These are phyloP conservation scores for Ornithoptera priamus DNA, from an alignment of 2,888 invertebrate species.

Conservation along the genomic window DNA sequence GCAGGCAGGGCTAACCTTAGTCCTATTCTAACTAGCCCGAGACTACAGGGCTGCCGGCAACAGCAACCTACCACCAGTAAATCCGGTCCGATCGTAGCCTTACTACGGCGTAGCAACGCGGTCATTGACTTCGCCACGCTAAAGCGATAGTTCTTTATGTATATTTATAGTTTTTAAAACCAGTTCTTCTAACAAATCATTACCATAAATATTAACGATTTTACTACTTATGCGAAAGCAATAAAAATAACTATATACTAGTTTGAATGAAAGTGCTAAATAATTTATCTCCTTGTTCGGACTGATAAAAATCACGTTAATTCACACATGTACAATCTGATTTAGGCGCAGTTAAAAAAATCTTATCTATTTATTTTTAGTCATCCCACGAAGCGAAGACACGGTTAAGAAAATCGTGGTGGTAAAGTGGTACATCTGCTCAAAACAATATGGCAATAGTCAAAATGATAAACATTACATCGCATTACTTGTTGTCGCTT, in stretches of 20 bases:
- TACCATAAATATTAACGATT: not conserved
- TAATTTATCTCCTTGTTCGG: not conserved
- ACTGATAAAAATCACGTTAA: not conserved
- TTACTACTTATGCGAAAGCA: not conserved
- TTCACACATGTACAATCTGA: not conserved
- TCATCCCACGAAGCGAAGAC: too few relatives aligned
- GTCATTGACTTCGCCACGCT: not conserved
- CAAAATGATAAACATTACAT: too few relatives aligned
- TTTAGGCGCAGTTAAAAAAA: not conserved
- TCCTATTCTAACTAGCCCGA: too few relatives aligned
- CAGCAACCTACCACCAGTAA: too few relatives aligned
- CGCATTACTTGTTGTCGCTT: too few relatives aligned
- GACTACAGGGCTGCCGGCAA: too few relatives aligned
- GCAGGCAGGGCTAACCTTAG: too few relatives aligned
- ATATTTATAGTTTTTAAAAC: not conserved
- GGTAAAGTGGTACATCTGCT: too few relatives aligned
- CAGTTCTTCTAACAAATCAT: not conserved
- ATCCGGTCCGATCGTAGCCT: not conserved
- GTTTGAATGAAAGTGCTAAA: not conserved
- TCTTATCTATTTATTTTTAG: too few relatives aligned
- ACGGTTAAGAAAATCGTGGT: too few relatives aligned
- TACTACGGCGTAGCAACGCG: not conserved
- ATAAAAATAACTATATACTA: not conserved
- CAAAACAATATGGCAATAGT: too few relatives aligned
- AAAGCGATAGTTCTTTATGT: not conserved